These are phyloP conservation scores for Percopsis omiscomaycus DNA, from an alignment of 2,797 vertebrate genomes.

Conservation along the genomic window DNA sequence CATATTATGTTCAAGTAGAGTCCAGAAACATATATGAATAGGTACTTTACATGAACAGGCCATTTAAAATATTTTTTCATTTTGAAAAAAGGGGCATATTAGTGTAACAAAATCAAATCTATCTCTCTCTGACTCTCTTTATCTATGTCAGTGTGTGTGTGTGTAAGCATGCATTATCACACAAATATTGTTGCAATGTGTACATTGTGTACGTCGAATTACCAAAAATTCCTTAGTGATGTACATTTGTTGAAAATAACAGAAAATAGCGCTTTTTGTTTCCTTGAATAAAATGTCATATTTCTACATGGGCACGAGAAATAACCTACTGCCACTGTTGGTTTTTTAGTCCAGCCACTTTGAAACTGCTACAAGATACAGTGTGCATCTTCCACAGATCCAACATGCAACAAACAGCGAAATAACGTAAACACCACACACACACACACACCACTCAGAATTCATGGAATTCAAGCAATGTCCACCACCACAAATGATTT, in stretches of 20 bases:
- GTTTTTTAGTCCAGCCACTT: constrained; percentile 41
- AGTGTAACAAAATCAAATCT: constrained; percentile 4
- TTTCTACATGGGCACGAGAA: constrained; percentile 50
- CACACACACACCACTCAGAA: constrained; percentile 52
- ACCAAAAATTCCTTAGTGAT: constrained; percentile 34
- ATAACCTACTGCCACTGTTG: constrained; percentile 22
- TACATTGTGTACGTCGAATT: constrained; percentile 7
- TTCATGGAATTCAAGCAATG: constrained; percentile 80
- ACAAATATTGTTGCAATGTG: not conserved
- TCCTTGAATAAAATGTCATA: constrained; percentile 50
- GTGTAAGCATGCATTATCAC: not conserved
- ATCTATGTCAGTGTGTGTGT: no score
- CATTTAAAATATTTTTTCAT: no score
- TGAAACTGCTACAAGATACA: constrained; percentile 60
- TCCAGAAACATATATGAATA: not conserved
- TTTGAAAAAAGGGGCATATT: no score
- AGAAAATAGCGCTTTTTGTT: constrained; percentile 25
- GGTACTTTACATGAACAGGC: no score
- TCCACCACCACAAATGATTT: constrained; percentile 75
- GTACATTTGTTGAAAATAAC: constrained; percentile 34
- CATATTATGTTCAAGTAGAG: not conserved
- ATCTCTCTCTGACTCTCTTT: not conserved
- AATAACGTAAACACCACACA: constrained; percentile 28
- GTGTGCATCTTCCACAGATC: constrained; percentile 73
- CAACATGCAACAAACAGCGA: constrained; percentile 66